Base-by-base conservation (phyloP, 1,140 invertebrate genomes). In the Popillia japonica region DNA sequence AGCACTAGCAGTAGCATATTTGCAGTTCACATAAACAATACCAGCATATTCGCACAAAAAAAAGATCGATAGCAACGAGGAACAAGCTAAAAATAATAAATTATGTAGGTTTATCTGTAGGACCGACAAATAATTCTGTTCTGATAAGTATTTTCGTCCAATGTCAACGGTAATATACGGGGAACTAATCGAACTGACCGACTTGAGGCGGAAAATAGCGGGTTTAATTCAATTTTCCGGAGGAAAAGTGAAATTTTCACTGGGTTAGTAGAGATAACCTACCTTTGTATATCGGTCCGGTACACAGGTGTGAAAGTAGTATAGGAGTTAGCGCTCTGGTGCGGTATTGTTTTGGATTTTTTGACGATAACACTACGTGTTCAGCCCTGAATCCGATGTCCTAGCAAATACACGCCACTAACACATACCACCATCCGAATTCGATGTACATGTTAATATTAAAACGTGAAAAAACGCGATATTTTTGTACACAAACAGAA, bases 401-500 rank as follows among this genome's bases (percentile, higher is more conserved):
- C 61, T 68, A 68, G 61, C 22, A 34, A 68, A 27, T 27, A 10
- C 61, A 68, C 61, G 55, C 80, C 83, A 83, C 83, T 81, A 74
- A 81, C 79, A 81, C 82, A 80, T 48, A 68, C 76, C 78, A 79
- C 78, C 78, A 74, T 75, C 75, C 68, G 44, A 76, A 78, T 82
- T 80, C 79, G 72, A 81, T 81, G 78, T 81, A 55, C 76, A 80
- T 80, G 79, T 83, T 82, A 80, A 80, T 44, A 80, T 79, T 80
- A 85, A 83, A 82, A 81, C 82, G 78, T 81, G 80, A 20, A 83
- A 81, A 80, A 82, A 79, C 82, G 81, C 84, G 84, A 83, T 82
- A 83, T 85, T 83, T 85, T 82, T 80, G 81, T 74, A 84, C 83
- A 81, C 83, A 84, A 85, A 85, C 82, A 85, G 81, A 78, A 76